Evolutionary conservation across 2,797 vertebrate species (phyloP), one percentile per base, ranked within the genome.

Genomic region (Cryptoblepharus egeriae): DNA sequence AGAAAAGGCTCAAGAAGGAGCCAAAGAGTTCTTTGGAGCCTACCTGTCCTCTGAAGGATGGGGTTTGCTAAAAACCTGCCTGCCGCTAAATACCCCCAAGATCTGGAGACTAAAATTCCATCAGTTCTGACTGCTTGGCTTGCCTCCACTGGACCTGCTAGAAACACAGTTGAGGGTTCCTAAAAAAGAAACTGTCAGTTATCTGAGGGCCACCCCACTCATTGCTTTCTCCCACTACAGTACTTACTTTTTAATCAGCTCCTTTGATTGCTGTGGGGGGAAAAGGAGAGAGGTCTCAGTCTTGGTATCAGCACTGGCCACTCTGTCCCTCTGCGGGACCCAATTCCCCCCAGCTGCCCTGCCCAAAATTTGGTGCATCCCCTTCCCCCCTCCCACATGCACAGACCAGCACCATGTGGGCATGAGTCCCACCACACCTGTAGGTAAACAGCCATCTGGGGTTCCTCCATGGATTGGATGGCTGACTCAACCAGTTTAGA

Each of bases 381-480:
- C 45, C 13, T 35, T 20, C 60, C 13, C 1, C n/a, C 18, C 22
- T 15, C 32, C 22, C 6, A 11, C n/a, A 39, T 3, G 30, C 49
- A 52, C 49, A 52, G 49, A 52, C 49, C 49, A 52, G 49, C 24
- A 9, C 45, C 45, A 28, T 15, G 45, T 57, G 61, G 9, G 37
- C 55, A 16, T 0, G 42, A 13, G 2, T 55, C 58, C 26, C 64
- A 39, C 61, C 24, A 52, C 55, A 97, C 97, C 97, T 98, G 97
- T 78, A 99, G 94, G 71, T 98, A 99, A 37, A 96, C 26, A 0
- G 97, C 94, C 97, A 97, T 96, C 91, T 97, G 97, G 0, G 96
- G 96, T 93, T 99, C 97, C 77, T 98, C 98, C 97, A 97, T 97
- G 87, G 96, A 96, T 84, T 96, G 97, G 75, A 99, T 97, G 81